A percentile compares a stretch with the other conserved stretches of the same genome.
phyloP scores from a whole-genome alignment of 2,797 vertebrate species.

The Molossus molossus region DNA sequence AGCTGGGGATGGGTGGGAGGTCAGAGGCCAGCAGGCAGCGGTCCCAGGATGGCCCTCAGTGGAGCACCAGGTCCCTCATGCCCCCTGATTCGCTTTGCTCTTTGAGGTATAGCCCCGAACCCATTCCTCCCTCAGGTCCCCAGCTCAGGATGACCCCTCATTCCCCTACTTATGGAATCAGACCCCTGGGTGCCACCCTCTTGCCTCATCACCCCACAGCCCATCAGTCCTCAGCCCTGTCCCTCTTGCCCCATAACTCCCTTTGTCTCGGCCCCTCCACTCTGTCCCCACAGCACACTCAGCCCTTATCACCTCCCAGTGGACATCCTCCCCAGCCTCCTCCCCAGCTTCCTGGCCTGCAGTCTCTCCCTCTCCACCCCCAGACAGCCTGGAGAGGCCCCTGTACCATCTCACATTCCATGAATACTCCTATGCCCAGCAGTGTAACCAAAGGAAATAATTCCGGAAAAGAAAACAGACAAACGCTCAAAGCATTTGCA shows the following conservation, averaged over 20 bases:
- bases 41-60: background rate
- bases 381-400: background rate
- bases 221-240: background rate
- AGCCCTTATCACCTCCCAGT: background rate
- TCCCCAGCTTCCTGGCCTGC: no score
- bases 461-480: background rate
- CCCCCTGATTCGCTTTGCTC: background rate
- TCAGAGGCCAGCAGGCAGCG: background rate
- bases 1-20: constrained; percentile 87
- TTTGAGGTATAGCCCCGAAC: background rate
- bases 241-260: background rate
- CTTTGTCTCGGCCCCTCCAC: background rate
- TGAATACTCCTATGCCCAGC: background rate
- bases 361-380: background rate
- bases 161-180: background rate
- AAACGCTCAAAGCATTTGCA: background rate
- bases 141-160: background rate
- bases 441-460: background rate
- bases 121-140: background rate
- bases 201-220: background rate
- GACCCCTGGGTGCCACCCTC: background rate
- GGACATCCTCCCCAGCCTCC: background rate
- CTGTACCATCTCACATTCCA: background rate
- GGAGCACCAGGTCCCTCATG: background rate
- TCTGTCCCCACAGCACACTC: background rate